Percentiles rank a stretch among this genome's conserved stretches.
These are phyloP conservation scores for Cichlasoma orientale DNA, from an alignment of 2,797 vertebrate species.

Conservation along the genomic window DNA sequence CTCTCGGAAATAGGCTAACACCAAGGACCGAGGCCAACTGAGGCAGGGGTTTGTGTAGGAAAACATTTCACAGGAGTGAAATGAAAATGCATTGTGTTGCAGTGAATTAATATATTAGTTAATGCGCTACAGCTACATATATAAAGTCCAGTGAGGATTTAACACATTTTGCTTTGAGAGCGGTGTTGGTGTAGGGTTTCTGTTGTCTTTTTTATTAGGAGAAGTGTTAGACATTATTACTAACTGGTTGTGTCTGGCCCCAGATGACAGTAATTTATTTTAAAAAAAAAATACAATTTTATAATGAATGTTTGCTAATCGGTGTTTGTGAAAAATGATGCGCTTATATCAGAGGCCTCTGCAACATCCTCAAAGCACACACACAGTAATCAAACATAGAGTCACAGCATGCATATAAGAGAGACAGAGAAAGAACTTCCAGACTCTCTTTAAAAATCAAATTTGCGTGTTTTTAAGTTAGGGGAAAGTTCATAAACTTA, in stretches of 20 bases:
- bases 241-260: background rate
- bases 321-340: too few species aligned
- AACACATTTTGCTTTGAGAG: background rate
- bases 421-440: background rate
- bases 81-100: constrained; percentile 27
- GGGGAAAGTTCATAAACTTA: background rate
- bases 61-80: constrained; percentile 34
- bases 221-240: background rate
- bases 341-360: background rate
- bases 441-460: background rate
- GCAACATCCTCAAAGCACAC: background rate
- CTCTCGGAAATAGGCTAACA: constrained; percentile 63
- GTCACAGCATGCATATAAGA: background rate
- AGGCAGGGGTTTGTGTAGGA: constrained; percentile 38
- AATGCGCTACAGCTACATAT: background rate
- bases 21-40: constrained; percentile 34
- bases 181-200: background rate
- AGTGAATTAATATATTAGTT: constrained; percentile 23
- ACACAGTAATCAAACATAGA: background rate
- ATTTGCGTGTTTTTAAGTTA: background rate
- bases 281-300: background rate
- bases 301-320: background rate
- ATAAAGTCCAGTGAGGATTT: background rate
- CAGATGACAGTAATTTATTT: background rate
- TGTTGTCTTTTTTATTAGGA: background rate